Evolutionary conservation across 2,888 invertebrate species (phyloP).

Genomic region (Rhyacophila evoluta): DNA sequence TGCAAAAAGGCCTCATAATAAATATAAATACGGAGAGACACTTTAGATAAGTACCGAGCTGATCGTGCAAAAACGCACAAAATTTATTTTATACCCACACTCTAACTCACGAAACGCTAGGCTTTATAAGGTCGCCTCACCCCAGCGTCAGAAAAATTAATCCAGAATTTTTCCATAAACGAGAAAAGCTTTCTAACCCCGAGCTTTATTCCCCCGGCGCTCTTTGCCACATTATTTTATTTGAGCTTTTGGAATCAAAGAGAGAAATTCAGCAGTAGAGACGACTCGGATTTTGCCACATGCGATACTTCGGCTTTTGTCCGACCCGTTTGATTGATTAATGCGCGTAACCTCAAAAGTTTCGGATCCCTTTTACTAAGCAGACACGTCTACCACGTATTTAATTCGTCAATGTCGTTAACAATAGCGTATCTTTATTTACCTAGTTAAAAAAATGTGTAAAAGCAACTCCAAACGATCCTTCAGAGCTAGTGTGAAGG

Average conservation of each 20-base stretch:
- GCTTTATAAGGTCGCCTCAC: conserved; percentile 7
- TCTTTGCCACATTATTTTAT: conserved; percentile 24
- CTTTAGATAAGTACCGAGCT: background rate
- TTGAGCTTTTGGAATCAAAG: conserved; percentile 1
- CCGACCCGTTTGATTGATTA: background rate
- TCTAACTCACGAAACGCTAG: background rate
- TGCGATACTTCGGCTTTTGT: background rate
- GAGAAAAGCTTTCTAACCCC: conserved; percentile 9
- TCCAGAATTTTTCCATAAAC: conserved; percentile 15
- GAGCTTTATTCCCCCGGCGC: conserved; percentile 3
- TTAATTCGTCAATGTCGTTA: background rate
- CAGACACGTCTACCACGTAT: background rate
- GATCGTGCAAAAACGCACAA: conserved; percentile 12
- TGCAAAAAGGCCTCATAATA: background rate
- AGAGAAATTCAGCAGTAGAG: background rate
- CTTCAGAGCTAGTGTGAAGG: too few relatives aligned
- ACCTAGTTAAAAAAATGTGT: too few relatives aligned
- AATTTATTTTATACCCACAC: background rate
- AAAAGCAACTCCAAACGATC: too few relatives aligned
- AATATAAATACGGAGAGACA: background rate
- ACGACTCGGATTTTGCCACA: background rate
- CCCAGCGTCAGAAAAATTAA: background rate
- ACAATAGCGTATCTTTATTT: too few relatives aligned
- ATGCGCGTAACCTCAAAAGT: conserved; percentile 2
- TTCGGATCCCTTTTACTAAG: background rate